Evolutionary conservation across 2,113 vertebrate species (phyloP).

Genomic region (Pongo abelii): DNA sequence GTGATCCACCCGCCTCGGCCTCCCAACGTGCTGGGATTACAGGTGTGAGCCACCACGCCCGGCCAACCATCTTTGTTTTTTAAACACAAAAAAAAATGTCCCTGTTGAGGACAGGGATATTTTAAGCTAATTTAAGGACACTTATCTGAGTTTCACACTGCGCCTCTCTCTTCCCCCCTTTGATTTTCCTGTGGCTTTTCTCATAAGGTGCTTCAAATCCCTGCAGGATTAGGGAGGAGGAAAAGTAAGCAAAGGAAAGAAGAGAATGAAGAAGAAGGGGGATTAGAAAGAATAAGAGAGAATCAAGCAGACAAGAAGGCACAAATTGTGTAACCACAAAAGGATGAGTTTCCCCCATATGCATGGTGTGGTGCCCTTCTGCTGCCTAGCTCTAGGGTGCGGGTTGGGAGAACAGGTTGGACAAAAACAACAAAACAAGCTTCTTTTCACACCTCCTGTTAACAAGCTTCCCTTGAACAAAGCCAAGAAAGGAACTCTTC

Average conservation of each 20-base stretch:
- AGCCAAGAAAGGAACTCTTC: background rate
- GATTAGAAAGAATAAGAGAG: background rate
- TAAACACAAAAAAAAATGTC: too few relatives aligned
- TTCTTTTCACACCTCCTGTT: background rate
- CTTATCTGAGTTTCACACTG: background rate
- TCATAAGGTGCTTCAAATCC: background rate
- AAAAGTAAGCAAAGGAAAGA: background rate
- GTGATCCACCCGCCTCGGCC: too few relatives aligned
- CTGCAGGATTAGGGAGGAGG: background rate
- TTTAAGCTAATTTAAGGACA: background rate
- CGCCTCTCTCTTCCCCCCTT: background rate
- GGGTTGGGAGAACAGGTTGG: rapidly evolving
- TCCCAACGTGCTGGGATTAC: too few relatives aligned
- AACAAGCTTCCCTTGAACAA: background rate
- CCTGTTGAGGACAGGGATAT: too few relatives aligned
- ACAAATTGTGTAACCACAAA: rapidly evolving
- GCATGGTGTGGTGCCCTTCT: background rate
- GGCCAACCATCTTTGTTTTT: background rate
- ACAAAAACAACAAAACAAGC: too few relatives aligned
- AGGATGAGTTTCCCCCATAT: rapidly evolving
- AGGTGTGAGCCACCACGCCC: too few relatives aligned
- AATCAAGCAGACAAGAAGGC: background rate
- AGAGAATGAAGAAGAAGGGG: background rate
- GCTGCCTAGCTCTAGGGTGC: rapidly evolving
- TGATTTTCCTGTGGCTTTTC: background rate